These are phyloP conservation scores for Cathartes aura DNA, from an alignment of 2,113 vertebrate genomes.

Conservation along the genomic window DNA sequence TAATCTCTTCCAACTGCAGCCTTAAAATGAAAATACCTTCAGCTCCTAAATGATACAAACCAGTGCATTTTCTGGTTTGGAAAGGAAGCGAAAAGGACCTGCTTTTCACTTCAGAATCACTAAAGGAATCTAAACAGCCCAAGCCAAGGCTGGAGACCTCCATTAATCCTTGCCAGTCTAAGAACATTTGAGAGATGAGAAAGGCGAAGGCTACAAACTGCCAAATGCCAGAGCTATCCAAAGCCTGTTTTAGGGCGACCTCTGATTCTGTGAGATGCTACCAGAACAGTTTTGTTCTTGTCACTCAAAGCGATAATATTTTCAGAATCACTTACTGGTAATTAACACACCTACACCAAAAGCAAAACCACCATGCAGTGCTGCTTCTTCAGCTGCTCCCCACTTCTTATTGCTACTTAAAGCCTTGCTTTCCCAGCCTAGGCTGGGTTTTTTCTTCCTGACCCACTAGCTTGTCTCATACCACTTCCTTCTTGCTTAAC, in stretches of 20 bases:
- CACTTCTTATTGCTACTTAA: accelerated
- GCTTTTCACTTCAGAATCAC: background rate
- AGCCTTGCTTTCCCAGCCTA: accelerated
- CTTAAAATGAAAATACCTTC: background rate
- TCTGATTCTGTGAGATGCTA: no score
- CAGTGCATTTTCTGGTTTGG: no score
- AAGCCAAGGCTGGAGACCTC: background rate
- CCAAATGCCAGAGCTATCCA: background rate
- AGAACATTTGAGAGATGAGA: accelerated
- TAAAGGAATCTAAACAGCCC: background rate
- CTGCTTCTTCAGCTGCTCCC: background rate
- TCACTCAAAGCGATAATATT: accelerated
- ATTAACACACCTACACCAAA: background rate
- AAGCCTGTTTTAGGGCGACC: background rate
- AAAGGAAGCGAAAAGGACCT: no score
- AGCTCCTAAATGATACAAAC: background rate
- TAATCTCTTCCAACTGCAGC: background rate
- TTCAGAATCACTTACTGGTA: background rate
- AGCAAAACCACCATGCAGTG: accelerated
- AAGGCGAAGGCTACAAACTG: background rate
- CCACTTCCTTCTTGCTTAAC: background rate
- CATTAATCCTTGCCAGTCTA: background rate
- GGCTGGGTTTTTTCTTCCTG: accelerated
- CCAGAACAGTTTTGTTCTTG: no score
- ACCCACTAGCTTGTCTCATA: background rate